Conservation (phyloP, 2,113 vertebrate genomes). For the Nannobrachium achirus region DNA sequence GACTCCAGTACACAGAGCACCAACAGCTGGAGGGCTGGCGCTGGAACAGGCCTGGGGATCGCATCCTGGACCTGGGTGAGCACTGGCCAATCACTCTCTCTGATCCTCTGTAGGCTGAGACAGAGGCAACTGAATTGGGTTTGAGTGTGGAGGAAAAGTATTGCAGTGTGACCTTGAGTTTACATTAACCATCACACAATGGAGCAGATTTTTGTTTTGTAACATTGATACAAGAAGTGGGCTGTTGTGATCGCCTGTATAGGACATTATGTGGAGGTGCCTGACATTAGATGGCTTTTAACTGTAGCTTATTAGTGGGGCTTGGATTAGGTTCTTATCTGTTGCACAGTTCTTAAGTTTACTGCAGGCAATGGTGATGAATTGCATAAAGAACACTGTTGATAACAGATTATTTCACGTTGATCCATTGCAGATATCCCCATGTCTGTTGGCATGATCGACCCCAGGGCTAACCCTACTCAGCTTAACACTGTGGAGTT, state of each 20-base stretch:
- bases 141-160: slow-evolving; percentile 5
- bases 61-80: slow-evolving; percentile 95
- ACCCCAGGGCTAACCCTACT: slow-evolving; percentile 95
- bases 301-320: neutral
- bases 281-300: neutral
- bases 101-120: neutral
- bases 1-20: slow-evolving; percentile 96
- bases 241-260: neutral
- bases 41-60: slow-evolving; percentile 95
- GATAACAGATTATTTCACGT: slow-evolving; percentile 45
- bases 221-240: neutral
- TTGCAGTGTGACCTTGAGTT: slow-evolving; percentile 19
- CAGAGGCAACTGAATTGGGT: neutral
- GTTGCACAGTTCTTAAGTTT: neutral
- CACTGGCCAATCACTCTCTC: neutral
- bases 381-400: slow-evolving; percentile 24
- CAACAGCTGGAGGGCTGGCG: slow-evolving; percentile 98
- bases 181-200: slow-evolving; percentile 2
- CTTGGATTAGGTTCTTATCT: neutral
- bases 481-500: slow-evolving; percentile 98
- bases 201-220: neutral
- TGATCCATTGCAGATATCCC: slow-evolving; percentile 88
- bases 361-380: neutral
- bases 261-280: neutral
- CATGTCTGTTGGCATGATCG: slow-evolving; percentile 96